These are phyloP conservation scores for Lucilia cuprina DNA, from an alignment of 1,140 invertebrate genomes.

Conservation along the genomic window DNA sequence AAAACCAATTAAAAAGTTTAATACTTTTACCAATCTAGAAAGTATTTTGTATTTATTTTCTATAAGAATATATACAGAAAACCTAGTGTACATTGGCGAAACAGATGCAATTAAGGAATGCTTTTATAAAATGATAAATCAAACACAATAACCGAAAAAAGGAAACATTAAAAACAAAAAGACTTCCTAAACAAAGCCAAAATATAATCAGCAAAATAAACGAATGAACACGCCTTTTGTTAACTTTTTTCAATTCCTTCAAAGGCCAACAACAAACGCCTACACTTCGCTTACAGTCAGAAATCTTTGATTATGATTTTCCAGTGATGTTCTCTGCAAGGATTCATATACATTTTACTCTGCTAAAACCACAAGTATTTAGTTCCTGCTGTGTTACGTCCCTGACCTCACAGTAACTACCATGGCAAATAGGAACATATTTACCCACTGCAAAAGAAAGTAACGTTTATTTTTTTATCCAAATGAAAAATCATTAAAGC, in stretches of 20 bases:
- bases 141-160: neutral
- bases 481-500: conserved; percentile 13
- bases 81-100: too few species aligned
- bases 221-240: neutral
- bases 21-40: too few species aligned
- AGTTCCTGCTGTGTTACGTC: neutral
- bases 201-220: neutral
- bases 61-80: too few species aligned
- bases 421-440: neutral
- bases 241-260: neutral
- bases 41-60: too few species aligned
- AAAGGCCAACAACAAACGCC: neutral
- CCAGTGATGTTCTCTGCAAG: neutral
- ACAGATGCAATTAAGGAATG: neutral
- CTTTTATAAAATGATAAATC: neutral
- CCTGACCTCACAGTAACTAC: neutral
- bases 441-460: neutral
- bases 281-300: neutral
- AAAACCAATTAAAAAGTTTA: too few species aligned
- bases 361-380: too few species aligned
- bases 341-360: too few species aligned
- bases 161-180: neutral
- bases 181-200: neutral
- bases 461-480: neutral
- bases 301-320: neutral